Evolutionary conservation across 2,113 vertebrate genomes (phyloP), one percentile per base, ranked within the genome.

Genomic region (Coryphaenoides rupestris): DNA sequence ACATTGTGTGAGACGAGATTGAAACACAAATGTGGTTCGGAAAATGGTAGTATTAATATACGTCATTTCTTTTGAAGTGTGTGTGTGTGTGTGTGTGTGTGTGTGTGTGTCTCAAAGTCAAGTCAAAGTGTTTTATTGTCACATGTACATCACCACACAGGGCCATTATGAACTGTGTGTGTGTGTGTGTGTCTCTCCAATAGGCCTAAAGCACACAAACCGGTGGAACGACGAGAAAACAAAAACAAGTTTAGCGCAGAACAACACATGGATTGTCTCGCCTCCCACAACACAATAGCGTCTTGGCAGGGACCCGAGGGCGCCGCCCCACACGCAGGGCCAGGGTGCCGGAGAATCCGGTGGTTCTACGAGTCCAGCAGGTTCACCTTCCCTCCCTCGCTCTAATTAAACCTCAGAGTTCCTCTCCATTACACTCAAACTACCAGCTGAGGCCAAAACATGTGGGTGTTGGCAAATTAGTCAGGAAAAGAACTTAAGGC

Each of bases 351-450:
- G 54, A 47, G 22, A 19, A 62, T 47, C 40, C 52, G 6, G 45
- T n/a, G 15, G 70, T 65, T 24, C 62, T 67, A 22, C 82, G 63
- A 63, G 81, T 61, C 60, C 66, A 82, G 82, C 84, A 64, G 69
- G 79, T 85, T 85, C 55, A 5, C 5, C 21, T 40, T 62, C 4
- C 10, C 49, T 46, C 15, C 62, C 19, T 21, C 7, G 47, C 15
- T 14, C 47, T 50, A 50, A 40, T 50, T 50, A 50, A n/a, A 17
- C 47, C 47, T 17, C 14, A 13, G 15, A 1, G n/a, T n/a, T 50
- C 17, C 47, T 16, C n/a, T 50, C 1, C 33, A 40, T 40, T 40
- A 12, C n/a, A n/a, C 13, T 50, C 47, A 50, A 50, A 50, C 16
- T 50, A 5, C 5, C 47, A 45, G 13, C 47, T 49, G 1, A 49